Conservation (phyloP, 2,797 vertebrate species). For the Emydoidea blandingii region DNA sequence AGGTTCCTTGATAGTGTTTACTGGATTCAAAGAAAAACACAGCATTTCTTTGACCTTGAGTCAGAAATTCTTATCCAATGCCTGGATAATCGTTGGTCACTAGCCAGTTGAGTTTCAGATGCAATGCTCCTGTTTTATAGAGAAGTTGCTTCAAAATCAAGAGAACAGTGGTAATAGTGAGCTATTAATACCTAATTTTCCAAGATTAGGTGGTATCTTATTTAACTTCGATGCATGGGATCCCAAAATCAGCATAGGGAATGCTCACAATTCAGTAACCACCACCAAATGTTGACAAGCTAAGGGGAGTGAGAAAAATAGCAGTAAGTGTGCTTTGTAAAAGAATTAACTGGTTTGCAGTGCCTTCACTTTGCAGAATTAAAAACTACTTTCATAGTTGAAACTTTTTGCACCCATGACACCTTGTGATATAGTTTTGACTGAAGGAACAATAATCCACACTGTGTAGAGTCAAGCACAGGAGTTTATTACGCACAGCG, state of each 20-base stretch:
- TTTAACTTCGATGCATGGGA: background rate
- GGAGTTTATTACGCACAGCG: no score
- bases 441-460: no score
- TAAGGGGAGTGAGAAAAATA: background rate
- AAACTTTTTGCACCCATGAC: background rate
- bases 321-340: background rate
- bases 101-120: background rate
- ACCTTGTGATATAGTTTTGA: background rate
- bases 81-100: background rate
- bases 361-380: background rate
- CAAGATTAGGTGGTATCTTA: background rate
- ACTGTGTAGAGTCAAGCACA: no score
- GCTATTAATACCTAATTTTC: background rate
- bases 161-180: background rate
- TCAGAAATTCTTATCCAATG: background rate
- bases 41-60: background rate
- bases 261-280: background rate
- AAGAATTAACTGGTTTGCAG: background rate
- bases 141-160: background rate
- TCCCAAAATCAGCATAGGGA: background rate
- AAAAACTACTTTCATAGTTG: background rate
- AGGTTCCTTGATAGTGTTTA: background rate
- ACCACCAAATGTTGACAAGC: background rate
- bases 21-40: background rate
- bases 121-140: background rate